Evolutionary conservation across 2,888 invertebrate genomes (phyloP).

Genomic region (Lissocephala sabroskyi): DNA sequence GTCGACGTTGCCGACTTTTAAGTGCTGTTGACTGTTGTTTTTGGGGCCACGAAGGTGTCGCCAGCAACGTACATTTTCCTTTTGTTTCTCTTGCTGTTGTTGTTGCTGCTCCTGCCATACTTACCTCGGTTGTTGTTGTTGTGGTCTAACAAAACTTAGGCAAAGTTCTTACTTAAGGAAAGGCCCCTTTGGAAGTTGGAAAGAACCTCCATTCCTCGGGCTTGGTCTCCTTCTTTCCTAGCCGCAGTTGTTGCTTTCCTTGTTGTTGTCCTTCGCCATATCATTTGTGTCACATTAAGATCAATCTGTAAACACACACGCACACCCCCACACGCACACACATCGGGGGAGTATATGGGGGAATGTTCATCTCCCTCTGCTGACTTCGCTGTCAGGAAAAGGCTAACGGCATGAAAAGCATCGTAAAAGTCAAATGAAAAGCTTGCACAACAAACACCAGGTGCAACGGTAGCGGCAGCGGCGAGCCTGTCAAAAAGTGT

Average conservation of each 20-base stretch:
- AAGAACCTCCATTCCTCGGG: no score
- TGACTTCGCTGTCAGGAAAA: slow-evolving; percentile 36
- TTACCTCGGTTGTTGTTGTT: slow-evolving; percentile 25
- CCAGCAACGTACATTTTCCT: slow-evolving; percentile 37
- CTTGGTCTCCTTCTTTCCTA: slow-evolving; percentile 25
- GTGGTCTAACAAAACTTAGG: slow-evolving; percentile 26
- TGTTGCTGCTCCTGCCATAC: slow-evolving; percentile 16
- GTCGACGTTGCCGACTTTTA: slow-evolving; percentile 41
- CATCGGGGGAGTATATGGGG: background rate
- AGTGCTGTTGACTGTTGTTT: slow-evolving; percentile 67
- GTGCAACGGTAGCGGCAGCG: slow-evolving; percentile 11
- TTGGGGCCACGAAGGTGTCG: slow-evolving; percentile 70
- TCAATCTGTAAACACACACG: slow-evolving; percentile 67
- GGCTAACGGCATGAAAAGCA: slow-evolving; percentile 55
- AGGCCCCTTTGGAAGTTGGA: no score
- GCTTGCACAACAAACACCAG: slow-evolving; percentile 24
- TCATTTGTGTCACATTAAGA: slow-evolving; percentile 71
- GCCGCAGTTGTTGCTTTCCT: slow-evolving; percentile 44
- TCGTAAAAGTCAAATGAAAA: slow-evolving; percentile 55
- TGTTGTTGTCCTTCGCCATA: slow-evolving; percentile 42
- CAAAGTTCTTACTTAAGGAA: slow-evolving; percentile 34
- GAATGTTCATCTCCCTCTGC: background rate
- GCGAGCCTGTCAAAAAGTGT: slow-evolving; percentile 37
- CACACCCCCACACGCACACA: slow-evolving; percentile 2
- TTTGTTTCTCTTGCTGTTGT: slow-evolving; percentile 8